These are phyloP conservation scores for Cyanoliseus patagonus DNA, from an alignment of 2,113 vertebrate genomes.

Conservation along the genomic window DNA sequence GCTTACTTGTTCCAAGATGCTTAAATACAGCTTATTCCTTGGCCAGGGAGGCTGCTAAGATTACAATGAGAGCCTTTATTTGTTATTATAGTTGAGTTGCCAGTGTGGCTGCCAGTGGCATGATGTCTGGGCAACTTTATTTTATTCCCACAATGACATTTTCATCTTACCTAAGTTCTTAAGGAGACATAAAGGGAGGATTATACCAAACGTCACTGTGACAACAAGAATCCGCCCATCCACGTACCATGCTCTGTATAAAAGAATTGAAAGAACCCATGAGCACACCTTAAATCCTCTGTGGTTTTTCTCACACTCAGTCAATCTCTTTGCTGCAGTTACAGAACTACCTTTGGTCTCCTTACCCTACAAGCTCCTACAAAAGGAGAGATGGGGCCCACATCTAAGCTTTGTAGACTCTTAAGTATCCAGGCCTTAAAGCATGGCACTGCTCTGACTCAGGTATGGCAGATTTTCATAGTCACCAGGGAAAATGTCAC, in stretches of 20 bases:
- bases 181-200: conserved; percentile 93
- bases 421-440: not conserved
- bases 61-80: not conserved
- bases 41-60: not conserved
- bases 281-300: not conserved
- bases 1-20: not conserved
- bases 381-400: not conserved
- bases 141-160: not conserved
- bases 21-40: not conserved
- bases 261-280: not conserved
- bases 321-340: not conserved
- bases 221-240: conserved; percentile 89
- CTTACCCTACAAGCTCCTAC: not conserved
- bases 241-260: conserved; percentile 87
- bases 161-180: conserved; percentile 91
- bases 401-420: not conserved
- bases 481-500: not conserved
- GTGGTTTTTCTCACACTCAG: not conserved
- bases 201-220: conserved; percentile 84
- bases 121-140: not conserved
- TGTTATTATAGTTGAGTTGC: not conserved
- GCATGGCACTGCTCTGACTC: not conserved
- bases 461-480: not conserved
- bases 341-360: not conserved
- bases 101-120: not conserved